Evolutionary conservation across 1,140 invertebrate species (phyloP), one percentile per base, ranked within the genome.

Genomic region (Samia ricini): DNA sequence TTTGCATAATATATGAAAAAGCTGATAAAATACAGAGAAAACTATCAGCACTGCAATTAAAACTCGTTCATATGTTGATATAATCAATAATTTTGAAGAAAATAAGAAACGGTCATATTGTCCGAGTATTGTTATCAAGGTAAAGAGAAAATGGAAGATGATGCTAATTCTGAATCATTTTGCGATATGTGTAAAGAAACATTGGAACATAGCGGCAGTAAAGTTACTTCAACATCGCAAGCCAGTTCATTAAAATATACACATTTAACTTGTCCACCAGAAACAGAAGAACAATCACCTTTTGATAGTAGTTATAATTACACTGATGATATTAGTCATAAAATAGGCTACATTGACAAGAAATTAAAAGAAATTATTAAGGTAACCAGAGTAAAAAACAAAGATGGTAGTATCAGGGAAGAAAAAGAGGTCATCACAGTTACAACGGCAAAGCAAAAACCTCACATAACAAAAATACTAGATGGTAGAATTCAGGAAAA

Each of bases 351-450:
- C 18, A 66, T 66, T 42, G 70, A 70, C 4, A 75, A 55, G 19
- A 63, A 67, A 26, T 70, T 54, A 33, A 65, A 79, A 55, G 65
- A 79, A 71, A 63, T 66, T 23, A 54, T 72, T 2, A 77, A 68
- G 15, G 42, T 77, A 12, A 68, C 56, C 1, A 71, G 69, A 51
- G 36, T 65, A 26, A 42, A 57, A 20, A 77, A 79, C 22, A 59
- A 68, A 20, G 68, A 77, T 58, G 75, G 75, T 7, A 72, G 66
- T 33, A 49, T 77, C 4, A 61, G 26, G n/a, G 71, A 78, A 65
- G 62, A 76, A 55, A 78, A 62, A 62, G 60, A 72, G 72, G 59
- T 72, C 5, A 68, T 78, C 26, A 71, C 68, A 61, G 60, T 75
- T 7, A 72, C 68, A 57, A 76, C 68, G 23, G 74, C 75, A 62